Conservation (phyloP, 2,888 invertebrate species). For the Tachina grossa region DNA sequence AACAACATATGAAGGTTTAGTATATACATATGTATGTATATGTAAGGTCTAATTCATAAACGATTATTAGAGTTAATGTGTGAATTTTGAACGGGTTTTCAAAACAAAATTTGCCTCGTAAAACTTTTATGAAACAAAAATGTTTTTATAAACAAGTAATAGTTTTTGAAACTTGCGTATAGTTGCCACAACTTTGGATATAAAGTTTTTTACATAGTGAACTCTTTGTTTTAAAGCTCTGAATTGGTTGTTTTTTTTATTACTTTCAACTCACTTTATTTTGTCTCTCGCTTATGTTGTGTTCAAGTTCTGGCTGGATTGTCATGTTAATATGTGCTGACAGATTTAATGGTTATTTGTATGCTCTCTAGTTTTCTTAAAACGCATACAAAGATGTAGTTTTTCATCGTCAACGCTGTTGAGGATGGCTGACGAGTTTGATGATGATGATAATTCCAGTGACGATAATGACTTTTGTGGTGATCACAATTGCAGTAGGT, state of each 20-base stretch:
- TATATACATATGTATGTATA: too few relatives aligned
- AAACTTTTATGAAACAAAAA: too few relatives aligned
- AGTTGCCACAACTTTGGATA: too few relatives aligned
- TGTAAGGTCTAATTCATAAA: too few relatives aligned
- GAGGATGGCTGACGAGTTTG: conserved; percentile 53
- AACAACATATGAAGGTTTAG: too few relatives aligned
- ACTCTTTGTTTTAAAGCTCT: conserved; percentile 2
- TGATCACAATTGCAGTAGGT: conserved; percentile 58
- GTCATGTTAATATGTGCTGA: conserved; percentile 74
- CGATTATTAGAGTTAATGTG: too few relatives aligned
- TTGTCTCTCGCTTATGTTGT: conserved; percentile 53
- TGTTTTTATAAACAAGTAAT: too few relatives aligned
- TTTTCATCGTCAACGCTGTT: conserved; percentile 43
- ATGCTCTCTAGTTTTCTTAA: conserved; percentile 65
- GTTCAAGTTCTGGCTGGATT: conserved; percentile 68
- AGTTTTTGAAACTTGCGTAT: too few relatives aligned
- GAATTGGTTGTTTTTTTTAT: neutral
- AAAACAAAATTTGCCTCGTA: too few relatives aligned
- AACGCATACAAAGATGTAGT: conserved; percentile 55
- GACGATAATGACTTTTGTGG: conserved; percentile 26
- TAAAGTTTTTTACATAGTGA: neutral
- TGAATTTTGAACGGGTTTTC: too few relatives aligned
- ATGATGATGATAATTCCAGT: conserved; percentile 38
- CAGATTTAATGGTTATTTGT: conserved; percentile 75
- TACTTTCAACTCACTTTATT: conserved; percentile 38